Conservation (phyloP, 1,140 invertebrate genomes). For the Spodoptera litura region DNA sequence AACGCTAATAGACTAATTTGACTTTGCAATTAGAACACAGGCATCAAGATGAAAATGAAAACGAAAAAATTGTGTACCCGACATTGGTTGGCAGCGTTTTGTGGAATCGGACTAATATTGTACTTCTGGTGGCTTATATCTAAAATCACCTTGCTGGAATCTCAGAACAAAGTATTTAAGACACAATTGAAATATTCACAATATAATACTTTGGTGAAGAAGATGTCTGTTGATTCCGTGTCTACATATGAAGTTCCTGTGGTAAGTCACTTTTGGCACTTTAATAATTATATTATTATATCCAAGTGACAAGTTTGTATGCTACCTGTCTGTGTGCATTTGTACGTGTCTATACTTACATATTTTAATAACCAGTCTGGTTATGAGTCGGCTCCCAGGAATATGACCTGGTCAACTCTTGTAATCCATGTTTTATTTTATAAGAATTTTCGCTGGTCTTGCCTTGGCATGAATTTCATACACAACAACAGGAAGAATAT, state of each 20-base stretch:
- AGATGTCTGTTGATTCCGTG: constrained; percentile 65
- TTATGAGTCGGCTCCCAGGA: too few relatives aligned
- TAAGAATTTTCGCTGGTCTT: too few relatives aligned
- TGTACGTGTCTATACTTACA: too few relatives aligned
- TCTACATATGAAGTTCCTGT: constrained; percentile 70
- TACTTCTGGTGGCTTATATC: constrained; percentile 82
- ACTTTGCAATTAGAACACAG: background rate
- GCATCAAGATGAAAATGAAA: constrained; percentile 67
- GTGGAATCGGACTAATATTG: constrained; percentile 79
- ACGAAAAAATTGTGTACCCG: constrained; percentile 80
- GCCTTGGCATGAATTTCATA: too few relatives aligned
- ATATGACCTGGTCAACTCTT: too few relatives aligned
- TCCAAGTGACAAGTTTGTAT: too few relatives aligned
- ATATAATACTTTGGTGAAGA: constrained; percentile 61
- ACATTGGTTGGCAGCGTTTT: constrained; percentile 80
- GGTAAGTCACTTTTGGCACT: constrained; percentile 59
- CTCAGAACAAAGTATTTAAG: constrained; percentile 82
- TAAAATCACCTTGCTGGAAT: constrained; percentile 76
- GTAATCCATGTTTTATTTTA: too few relatives aligned
- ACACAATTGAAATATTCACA: constrained; percentile 73
- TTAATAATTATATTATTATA: too few relatives aligned
- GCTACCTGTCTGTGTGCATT: too few relatives aligned
- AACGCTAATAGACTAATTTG: too few relatives aligned
- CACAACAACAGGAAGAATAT: too few relatives aligned
- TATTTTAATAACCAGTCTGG: too few relatives aligned